These are phyloP conservation scores for Cephus pygmeus DNA, from an alignment of 2,888 invertebrate genomes.

Conservation along the genomic window DNA sequence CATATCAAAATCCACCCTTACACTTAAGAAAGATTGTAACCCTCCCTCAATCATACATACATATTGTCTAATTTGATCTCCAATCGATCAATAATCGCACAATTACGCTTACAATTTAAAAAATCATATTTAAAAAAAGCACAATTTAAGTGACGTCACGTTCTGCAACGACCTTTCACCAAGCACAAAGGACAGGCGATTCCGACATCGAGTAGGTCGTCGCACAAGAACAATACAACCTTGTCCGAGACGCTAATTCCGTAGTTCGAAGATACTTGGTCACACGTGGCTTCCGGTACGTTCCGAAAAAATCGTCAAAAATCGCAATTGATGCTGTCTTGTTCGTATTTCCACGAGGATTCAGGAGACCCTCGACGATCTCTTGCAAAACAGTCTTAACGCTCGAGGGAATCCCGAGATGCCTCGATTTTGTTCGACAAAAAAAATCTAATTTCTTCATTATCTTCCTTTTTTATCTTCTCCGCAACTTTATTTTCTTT, in stretches of 20 bases:
- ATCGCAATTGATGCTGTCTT: background rate
- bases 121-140: constrained; percentile 5
- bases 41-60: background rate
- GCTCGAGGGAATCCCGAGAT: background rate
- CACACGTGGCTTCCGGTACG: background rate
- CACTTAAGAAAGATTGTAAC: background rate
- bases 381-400: background rate
- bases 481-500: background rate
- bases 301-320: background rate
- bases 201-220: constrained; percentile 29
- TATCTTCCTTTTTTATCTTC: background rate
- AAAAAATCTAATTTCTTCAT: background rate
- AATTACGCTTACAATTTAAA: constrained; percentile 4
- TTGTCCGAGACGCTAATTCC: constrained; percentile 20
- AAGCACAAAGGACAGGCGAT: constrained; percentile 32
- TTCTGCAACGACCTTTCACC: constrained; percentile 34
- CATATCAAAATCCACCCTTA: background rate
- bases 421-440: background rate
- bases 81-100: background rate
- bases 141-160: constrained; percentile 32
- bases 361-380: background rate
- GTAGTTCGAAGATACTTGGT: background rate
- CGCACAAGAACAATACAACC: constrained; percentile 28
- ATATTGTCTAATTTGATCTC: background rate
- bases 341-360: background rate